Percentiles rank a stretch among this genome's conserved stretches.
Evolutionary conservation across 37 sponge, comb jelly and placozoan genomes (phyloP).

Genomic region (Spongilla lacustris): DNA sequence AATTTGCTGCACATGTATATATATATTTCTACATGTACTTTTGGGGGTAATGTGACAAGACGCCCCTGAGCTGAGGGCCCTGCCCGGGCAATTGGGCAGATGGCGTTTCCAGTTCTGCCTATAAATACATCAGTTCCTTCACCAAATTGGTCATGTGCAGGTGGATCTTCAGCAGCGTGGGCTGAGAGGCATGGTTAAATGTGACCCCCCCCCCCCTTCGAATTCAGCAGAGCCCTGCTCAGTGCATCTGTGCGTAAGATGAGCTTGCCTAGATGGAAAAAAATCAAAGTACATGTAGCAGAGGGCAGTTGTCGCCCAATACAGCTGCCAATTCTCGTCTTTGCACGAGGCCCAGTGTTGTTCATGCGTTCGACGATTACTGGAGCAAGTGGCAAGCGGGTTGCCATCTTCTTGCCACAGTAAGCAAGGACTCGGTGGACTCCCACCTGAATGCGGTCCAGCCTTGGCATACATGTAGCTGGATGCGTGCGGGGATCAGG

Average conservation of each 20-base stretch:
- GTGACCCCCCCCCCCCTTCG: too few species aligned
- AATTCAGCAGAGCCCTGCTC: too few species aligned
- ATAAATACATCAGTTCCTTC: slow-evolving; percentile 15
- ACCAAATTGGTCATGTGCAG: slow-evolving; percentile 1
- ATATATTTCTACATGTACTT: too few species aligned
- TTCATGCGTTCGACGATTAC: background rate
- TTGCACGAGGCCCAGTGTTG: background rate
- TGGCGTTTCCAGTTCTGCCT: background rate
- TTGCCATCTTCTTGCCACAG: background rate
- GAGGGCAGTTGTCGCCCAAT: too few species aligned
- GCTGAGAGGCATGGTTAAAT: background rate
- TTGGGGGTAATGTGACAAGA: too few species aligned
- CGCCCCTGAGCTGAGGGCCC: background rate
- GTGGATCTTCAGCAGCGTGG: background rate
- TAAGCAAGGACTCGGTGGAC: background rate
- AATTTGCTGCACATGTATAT: too few species aligned
- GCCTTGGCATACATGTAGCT: slow-evolving; percentile 19
- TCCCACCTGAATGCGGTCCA: slow-evolving; percentile 23
- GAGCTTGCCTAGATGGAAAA: too few species aligned
- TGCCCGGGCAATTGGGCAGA: slow-evolving; percentile 26
- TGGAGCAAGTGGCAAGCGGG: slow-evolving; percentile 26
- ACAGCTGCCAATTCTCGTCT: too few species aligned
- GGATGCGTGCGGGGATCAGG: background rate
- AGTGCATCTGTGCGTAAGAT: too few species aligned
- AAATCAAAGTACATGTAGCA: too few species aligned